Evolutionary conservation across 2,888 invertebrate genomes (phyloP).

Genomic region (Apeira syringaria): DNA sequence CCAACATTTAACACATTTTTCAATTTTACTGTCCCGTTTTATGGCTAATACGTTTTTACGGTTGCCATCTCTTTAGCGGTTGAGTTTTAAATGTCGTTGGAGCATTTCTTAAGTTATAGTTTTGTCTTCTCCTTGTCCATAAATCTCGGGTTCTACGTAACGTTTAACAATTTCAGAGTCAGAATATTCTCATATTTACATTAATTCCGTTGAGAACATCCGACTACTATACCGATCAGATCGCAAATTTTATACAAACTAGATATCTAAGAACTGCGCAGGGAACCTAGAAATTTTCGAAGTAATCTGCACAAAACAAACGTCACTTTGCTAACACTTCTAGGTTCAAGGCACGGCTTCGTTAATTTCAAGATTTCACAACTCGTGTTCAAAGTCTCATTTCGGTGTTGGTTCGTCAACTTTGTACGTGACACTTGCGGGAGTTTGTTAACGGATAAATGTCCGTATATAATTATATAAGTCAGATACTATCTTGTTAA

Average conservation of each 20-base stretch:
- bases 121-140: background rate
- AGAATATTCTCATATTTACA: conserved; percentile 15
- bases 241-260: conserved; percentile 7
- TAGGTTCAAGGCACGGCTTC: conserved; percentile 21
- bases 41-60: too few species aligned
- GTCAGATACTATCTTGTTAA: too few species aligned
- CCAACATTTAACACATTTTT: too few species aligned
- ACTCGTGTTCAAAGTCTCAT: conserved; percentile 18
- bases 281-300: conserved; percentile 20
- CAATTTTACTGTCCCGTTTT: too few species aligned
- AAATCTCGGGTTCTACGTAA: background rate
- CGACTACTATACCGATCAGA: conserved; percentile 4
- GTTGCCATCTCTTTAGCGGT: too few species aligned
- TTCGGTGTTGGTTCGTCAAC: conserved; percentile 13
- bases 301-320: background rate
- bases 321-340: conserved; percentile 12
- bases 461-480: too few species aligned
- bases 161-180: conserved; percentile 1
- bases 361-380: conserved; percentile 19
- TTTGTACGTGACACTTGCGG: conserved; percentile 6
- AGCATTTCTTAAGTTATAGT: conserved; percentile 2
- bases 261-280: conserved; percentile 9
- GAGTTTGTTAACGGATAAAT: too few species aligned
- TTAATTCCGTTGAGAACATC: conserved; percentile 1
- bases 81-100: conserved; percentile 1